These are phyloP conservation scores for Tinea semifulvella DNA, from an alignment of 2,888 invertebrate species.

Conservation along the genomic window DNA sequence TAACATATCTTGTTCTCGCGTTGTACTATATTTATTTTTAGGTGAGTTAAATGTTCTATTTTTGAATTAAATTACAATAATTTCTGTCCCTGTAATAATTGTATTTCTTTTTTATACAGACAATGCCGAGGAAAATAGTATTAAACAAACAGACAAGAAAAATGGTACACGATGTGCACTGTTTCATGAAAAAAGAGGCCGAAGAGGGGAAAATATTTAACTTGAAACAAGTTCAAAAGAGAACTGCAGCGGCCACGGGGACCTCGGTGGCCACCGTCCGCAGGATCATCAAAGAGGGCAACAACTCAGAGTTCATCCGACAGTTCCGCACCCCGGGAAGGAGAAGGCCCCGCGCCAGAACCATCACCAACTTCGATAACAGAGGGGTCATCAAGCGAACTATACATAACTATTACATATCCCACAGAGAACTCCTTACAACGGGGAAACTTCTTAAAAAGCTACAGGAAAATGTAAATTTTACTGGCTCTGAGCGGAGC, in stretches of 20 bases:
- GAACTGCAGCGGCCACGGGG: slow-evolving; percentile 19
- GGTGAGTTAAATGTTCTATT: too few relatives aligned
- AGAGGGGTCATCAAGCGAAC: slow-evolving; percentile 26
- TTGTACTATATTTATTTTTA: too few relatives aligned
- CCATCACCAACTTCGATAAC: slow-evolving; percentile 24
- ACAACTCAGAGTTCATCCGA: slow-evolving; percentile 18
- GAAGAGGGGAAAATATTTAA: neutral
- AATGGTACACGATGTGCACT: slow-evolving; percentile 14
- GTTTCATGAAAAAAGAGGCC: slow-evolving; percentile 7
- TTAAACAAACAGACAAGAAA: slow-evolving; percentile 15
- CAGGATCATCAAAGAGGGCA: slow-evolving; percentile 17
- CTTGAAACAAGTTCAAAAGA: slow-evolving; percentile 12
- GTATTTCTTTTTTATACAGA: too few relatives aligned
- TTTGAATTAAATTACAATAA: too few relatives aligned
- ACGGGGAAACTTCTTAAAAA: slow-evolving; percentile 21
- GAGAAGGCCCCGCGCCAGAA: slow-evolving; percentile 16
- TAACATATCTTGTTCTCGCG: too few relatives aligned
- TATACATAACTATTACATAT: slow-evolving; percentile 27
- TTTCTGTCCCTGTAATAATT: too few relatives aligned
- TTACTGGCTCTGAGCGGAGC: slow-evolving; percentile 21
- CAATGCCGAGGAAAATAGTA: slow-evolving; percentile 9
- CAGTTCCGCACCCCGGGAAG: slow-evolving; percentile 23
- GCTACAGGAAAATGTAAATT: slow-evolving; percentile 17
- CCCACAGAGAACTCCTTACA: slow-evolving; percentile 26
- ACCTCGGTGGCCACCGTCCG: slow-evolving; percentile 18